Base-by-base conservation (phyloP, 2,113 vertebrate genomes). In the Callionymus lyra region DNA sequence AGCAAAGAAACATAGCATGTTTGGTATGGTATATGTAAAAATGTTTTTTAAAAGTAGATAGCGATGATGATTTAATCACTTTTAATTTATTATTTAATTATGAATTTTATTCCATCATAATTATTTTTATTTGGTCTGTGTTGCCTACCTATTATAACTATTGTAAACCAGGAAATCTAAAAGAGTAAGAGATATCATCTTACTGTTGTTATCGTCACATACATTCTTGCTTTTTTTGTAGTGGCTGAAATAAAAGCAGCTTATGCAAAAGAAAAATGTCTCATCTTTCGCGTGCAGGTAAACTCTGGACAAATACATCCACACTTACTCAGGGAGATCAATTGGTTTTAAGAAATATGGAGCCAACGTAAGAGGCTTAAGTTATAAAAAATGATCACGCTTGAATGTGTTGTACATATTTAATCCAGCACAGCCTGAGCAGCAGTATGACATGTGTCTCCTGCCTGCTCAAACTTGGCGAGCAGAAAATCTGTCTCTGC, bases 301-400 rank as follows among this genome's bases (percentile, higher is more conserved):
- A 59, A 52, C 73, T 72, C 68, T 76, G 62, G 71, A 60, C 66
- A 69, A 70, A 78, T 67, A 37, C 58, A 47, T 59, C 70, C 51
- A 53, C 45, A 66, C 63, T 62, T 65, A 44, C 50, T 69, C 38
- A 5, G 8, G 44, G 65, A 79, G 67, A 78, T 82, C 68, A 73
- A 73, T 76, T 73, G 65, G 65, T 74, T 77, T 76, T 74, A 61
- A 72, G 59, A 70, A 72, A 69, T 65, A 75, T 70, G 72, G 68
- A 81, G 77, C 74, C 74, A 78, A 79, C 69, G 80, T 80, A 84
- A 84, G 83, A 76, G 72, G 80, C 76, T 81, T 80, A 82, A 82
- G 76, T 74, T 62, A 72, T 76, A 77, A 79, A 76, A 81, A 82
- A 76, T 76, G 64, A 83, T 81, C 79, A 74, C 72, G 69, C 74